Conservation (phyloP, 2,113 vertebrate species). For the Osmerus mordax region DNA sequence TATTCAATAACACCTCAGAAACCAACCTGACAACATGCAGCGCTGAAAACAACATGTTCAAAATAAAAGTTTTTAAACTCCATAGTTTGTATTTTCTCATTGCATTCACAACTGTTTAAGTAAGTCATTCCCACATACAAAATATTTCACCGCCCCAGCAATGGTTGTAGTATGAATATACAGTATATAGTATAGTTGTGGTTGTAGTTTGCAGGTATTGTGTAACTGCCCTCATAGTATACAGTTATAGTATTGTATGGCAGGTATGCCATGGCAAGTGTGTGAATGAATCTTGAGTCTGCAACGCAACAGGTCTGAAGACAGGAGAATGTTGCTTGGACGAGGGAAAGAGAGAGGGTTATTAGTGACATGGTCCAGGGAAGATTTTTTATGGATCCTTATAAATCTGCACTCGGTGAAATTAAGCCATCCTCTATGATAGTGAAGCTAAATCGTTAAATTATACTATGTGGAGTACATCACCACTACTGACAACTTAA, state of each 20-base stretch:
- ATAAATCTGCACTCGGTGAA: slow-evolving; percentile 33
- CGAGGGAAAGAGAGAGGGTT: slow-evolving; percentile 38
- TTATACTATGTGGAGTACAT: neutral
- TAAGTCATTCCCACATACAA: too few species aligned
- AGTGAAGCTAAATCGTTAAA: slow-evolving; percentile 1
- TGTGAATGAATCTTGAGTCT: slow-evolving; percentile 61
- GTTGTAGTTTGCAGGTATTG: neutral
- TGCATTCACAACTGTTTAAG: too few species aligned
- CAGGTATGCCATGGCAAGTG: slow-evolving; percentile 53
- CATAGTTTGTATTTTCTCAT: too few species aligned
- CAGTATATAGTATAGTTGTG: too few species aligned
- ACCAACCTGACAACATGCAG: slow-evolving; percentile 42
- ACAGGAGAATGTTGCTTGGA: slow-evolving; percentile 43
- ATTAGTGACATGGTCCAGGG: slow-evolving; percentile 26
- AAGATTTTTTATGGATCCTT: slow-evolving; percentile 28
- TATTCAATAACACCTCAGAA: slow-evolving; percentile 56
- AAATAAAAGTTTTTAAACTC: too few species aligned
- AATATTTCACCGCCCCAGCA: too few species aligned
- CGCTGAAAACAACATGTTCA: too few species aligned
- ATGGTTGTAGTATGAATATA: too few species aligned
- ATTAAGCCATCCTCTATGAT: slow-evolving; percentile 31
- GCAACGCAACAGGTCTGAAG: slow-evolving; percentile 56
- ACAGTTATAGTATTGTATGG: slow-evolving; percentile 25
- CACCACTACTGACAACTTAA: too few species aligned
- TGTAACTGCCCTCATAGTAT: slow-evolving; percentile 31